Evolutionary conservation across 1,140 invertebrate species (phyloP).

Genomic region (Plodia interpunctella): DNA sequence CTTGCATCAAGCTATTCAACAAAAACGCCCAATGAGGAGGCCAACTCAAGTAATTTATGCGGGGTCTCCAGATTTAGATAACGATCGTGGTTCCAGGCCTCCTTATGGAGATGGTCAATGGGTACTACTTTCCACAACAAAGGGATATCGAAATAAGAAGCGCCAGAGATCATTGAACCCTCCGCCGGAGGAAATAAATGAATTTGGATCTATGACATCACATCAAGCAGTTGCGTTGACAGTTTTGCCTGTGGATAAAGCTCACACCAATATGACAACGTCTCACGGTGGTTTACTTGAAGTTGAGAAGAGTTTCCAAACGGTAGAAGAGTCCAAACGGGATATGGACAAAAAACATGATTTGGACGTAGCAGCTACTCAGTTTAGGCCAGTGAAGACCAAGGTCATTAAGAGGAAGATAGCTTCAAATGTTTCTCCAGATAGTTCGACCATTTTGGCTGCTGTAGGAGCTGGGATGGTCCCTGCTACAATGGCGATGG

Average conservation of each 20-base stretch:
- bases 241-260: slow-evolving; percentile 82
- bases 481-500: slow-evolving; percentile 87
- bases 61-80: slow-evolving; percentile 50
- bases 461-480: slow-evolving; percentile 87
- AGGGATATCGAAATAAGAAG: slow-evolving; percentile 80
- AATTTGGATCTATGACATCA: slow-evolving; percentile 53
- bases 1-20: slow-evolving; percentile 51
- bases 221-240: slow-evolving; percentile 81
- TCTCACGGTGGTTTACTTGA: slow-evolving; percentile 86
- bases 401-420: slow-evolving; percentile 60
- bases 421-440: slow-evolving; percentile 46
- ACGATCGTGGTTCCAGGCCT: slow-evolving; percentile 74
- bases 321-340: slow-evolving; percentile 80
- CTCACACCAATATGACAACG: slow-evolving; percentile 81
- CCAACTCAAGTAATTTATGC: slow-evolving; percentile 68
- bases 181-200: slow-evolving; percentile 32
- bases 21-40: slow-evolving; percentile 58
- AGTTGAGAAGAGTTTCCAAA: slow-evolving; percentile 82
- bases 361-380: slow-evolving; percentile 37
- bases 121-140: slow-evolving; percentile 86
- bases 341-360: slow-evolving; percentile 65
- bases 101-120: slow-evolving; percentile 84
- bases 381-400: slow-evolving; percentile 45
- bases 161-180: slow-evolving; percentile 66
- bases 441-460: slow-evolving; percentile 81